Evolutionary conservation across 2,797 vertebrate genomes (phyloP).

Genomic region (Gymnodraco acuticeps): DNA sequence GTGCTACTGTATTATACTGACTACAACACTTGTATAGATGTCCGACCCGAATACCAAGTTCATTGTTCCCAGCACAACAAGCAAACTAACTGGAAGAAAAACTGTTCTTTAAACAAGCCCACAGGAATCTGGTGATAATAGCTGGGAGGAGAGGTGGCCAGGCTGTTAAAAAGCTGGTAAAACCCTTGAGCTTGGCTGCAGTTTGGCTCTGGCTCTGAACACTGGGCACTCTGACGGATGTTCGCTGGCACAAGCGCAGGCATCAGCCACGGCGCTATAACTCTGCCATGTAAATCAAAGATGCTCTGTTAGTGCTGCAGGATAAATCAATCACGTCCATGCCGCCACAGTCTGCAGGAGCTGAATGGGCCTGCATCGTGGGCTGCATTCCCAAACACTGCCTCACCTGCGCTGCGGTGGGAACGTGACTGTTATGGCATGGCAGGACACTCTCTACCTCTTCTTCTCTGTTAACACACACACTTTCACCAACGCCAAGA

Average conservation of each 20-base stretch:
- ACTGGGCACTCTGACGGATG: constrained; percentile 52
- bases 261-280: constrained; percentile 45
- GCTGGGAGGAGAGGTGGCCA: constrained; percentile 62
- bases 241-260: constrained; percentile 54
- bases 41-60: constrained; percentile 65
- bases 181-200: constrained; percentile 50
- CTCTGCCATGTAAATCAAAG: constrained; percentile 64
- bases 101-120: constrained; percentile 70
- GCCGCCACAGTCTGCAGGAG: constrained; percentile 72
- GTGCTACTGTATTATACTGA: constrained; percentile 43
- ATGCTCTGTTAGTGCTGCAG: constrained; percentile 37
- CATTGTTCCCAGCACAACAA: constrained; percentile 63
- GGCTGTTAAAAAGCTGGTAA: constrained; percentile 71
- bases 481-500: constrained; percentile 40
- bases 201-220: constrained; percentile 20
- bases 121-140: constrained; percentile 73
- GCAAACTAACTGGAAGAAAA: constrained; percentile 63
- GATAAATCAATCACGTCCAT: constrained; percentile 61
- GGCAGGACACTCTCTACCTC: constrained; percentile 40
- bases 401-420: constrained; percentile 66
- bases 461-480: constrained; percentile 48
- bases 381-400: constrained; percentile 68
- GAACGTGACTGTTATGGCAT: constrained; percentile 52
- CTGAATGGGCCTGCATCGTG: constrained; percentile 79
- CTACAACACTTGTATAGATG: constrained; percentile 38